Evolutionary conservation across 2,888 invertebrate genomes (phyloP), one percentile per base, ranked within the genome.

Genomic region (Melanotus villosus): DNA sequence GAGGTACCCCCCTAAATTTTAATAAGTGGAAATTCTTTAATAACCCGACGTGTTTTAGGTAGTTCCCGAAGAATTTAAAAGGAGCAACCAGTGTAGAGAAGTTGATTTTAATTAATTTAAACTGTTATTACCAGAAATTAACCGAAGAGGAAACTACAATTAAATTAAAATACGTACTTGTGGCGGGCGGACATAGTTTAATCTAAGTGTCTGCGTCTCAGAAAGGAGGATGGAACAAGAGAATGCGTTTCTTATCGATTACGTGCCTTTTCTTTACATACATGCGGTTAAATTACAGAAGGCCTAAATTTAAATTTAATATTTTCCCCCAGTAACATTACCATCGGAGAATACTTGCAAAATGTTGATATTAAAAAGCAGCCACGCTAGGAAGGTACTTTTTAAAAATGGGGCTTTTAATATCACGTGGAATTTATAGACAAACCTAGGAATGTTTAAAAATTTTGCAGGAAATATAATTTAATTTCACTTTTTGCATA

Each of bases 201-300:
- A 14, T 41, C 26, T 26, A 26, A 7, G 41, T 16, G 16, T 41
- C 12, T 41, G 41, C 41, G 41, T 14, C 18, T 14, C 16, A 9
- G 18, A 12, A 34, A 2, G 41, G 41, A 9, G 41, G 18, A 18
- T 16, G 41, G 9, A 34, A 16, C 16, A 1, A 16, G 7, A 14
- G 14, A 16, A 41, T 41, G 41, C 41, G 41, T 16, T 41, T 41
- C 41, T 41, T 41, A 41, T 41, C 41, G 41, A 41, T 41, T 41
- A 9, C 9, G 16, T 34, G 41, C 12, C 16, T 1, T 41, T 41
- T 41, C 16, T 14, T 41, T 41, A 9, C 3, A 16, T 16, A 7
- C 16, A 9, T 18, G 0, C 12, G 18, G 3, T 16, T 14, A 41
- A 41, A 12, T 18, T 5, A 41, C 7, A 5, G 7, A 7, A 41